Conservation (phyloP, 2,113 vertebrate genomes). For the Zosterops pallidus region DNA sequence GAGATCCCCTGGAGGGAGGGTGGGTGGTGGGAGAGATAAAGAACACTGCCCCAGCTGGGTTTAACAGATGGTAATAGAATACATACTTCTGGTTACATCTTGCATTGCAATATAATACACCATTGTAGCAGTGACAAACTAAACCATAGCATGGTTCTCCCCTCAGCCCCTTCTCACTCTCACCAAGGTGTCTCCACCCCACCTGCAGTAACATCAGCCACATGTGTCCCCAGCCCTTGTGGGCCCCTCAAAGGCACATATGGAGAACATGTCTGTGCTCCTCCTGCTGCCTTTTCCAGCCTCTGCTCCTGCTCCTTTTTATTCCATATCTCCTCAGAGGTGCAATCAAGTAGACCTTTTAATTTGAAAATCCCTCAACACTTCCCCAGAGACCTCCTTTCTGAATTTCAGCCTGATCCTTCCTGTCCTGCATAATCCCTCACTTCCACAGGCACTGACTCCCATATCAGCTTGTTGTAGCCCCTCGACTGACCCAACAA, state of each 20-base stretch:
- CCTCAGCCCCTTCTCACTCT: background rate
- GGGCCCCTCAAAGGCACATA: background rate
- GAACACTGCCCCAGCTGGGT: background rate
- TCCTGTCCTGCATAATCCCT: background rate
- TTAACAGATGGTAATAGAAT: background rate
- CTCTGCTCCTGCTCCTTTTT: background rate
- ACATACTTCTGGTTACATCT: background rate
- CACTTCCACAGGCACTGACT: background rate
- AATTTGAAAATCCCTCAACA: background rate
- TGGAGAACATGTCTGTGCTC: accelerated
- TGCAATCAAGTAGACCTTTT: background rate
- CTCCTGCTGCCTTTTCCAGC: background rate
- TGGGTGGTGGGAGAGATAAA: background rate
- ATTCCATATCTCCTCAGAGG: background rate
- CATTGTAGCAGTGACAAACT: accelerated
- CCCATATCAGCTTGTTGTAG: background rate
- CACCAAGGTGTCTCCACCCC: background rate
- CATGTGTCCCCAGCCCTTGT: accelerated
- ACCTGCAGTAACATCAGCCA: background rate
- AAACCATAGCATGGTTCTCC: accelerated
- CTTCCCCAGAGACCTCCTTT: background rate
- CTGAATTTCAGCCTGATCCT: background rate
- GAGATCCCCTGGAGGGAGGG: too few species aligned
- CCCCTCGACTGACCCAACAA: background rate
- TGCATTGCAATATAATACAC: background rate